Evolutionary conservation across 2,888 invertebrate species (phyloP).

Genomic region (Drosophila mimetica): DNA sequence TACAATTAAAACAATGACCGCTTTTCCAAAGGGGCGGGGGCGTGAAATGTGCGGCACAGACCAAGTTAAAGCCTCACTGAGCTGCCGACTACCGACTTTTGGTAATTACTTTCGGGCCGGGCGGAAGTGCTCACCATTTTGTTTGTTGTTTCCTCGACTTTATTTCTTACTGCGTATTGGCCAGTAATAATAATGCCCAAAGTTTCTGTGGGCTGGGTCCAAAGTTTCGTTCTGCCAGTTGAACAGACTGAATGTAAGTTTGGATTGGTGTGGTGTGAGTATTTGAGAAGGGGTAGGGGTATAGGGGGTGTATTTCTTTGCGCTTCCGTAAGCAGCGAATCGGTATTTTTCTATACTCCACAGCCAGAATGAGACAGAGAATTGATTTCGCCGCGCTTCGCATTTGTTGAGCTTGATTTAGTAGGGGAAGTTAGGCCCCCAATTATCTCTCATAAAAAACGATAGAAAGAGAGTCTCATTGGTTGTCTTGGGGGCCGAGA

Average conservation of each 20-base stretch:
- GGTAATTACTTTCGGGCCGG: constrained; percentile 48
- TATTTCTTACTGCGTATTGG: constrained; percentile 66
- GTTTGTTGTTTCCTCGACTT: constrained; percentile 35
- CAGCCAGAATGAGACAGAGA: constrained; percentile 30
- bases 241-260: constrained; percentile 43
- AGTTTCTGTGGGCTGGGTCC: constrained; percentile 45
- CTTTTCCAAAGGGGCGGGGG: constrained; percentile 32
- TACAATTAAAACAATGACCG: constrained; percentile 53
- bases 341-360: constrained; percentile 29
- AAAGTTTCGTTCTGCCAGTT: constrained; percentile 64
- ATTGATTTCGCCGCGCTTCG: constrained; percentile 72
- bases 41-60: constrained; percentile 65
- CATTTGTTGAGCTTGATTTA: constrained; percentile 60
- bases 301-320: constrained; percentile 74
- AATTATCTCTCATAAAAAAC: constrained; percentile 3
- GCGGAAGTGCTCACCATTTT: constrained; percentile 63
- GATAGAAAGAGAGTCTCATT: background rate
- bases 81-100: constrained; percentile 23
- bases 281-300: constrained; percentile 15
- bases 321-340: constrained; percentile 75
- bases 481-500: background rate
- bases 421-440: constrained; percentile 45
- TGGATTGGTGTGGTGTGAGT: constrained; percentile 13
- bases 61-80: constrained; percentile 30
- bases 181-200: constrained; percentile 46